Conservation (phyloP, 2,113 vertebrate species). For the Candoia aspera region DNA sequence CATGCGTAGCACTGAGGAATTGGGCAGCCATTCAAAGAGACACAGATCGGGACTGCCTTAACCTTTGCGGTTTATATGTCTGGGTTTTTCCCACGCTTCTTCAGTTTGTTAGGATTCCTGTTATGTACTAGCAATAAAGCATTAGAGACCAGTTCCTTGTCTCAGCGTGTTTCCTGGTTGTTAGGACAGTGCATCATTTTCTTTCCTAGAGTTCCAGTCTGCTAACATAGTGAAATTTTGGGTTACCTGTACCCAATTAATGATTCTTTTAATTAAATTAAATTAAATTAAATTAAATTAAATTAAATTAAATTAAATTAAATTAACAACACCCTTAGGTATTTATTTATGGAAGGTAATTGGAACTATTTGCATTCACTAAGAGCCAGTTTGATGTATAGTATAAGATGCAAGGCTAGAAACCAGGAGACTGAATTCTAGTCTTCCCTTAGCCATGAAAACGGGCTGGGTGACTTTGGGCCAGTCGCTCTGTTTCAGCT, state of each 20-base stretch:
- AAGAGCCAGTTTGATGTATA: no score
- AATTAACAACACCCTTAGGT: not conserved
- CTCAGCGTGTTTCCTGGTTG: no score
- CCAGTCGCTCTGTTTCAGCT: not conserved
- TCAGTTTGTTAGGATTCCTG: no score
- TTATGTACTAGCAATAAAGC: no score
- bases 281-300: not conserved
- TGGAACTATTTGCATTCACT: not conserved
- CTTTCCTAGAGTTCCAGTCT: not conserved
- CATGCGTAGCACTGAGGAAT: no score
- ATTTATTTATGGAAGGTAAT: conserved; percentile 2
- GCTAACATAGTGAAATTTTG: not conserved
- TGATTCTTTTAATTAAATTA: not conserved
- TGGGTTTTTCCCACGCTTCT: no score
- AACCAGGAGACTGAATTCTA: not conserved
- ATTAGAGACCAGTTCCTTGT: no score
- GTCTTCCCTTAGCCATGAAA: not conserved
- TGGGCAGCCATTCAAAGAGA: no score
- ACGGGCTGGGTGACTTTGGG: not conserved
- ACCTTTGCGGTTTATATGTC: no score
- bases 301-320: no score
- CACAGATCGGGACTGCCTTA: no score
- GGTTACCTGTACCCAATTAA: not conserved
- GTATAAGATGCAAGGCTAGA: not conserved
- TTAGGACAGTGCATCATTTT: no score